Percentiles rank a stretch among this genome's conserved stretches.
Evolutionary conservation across 2,797 vertebrate species (phyloP).

Genomic region (Enteromius treurensis): DNA sequence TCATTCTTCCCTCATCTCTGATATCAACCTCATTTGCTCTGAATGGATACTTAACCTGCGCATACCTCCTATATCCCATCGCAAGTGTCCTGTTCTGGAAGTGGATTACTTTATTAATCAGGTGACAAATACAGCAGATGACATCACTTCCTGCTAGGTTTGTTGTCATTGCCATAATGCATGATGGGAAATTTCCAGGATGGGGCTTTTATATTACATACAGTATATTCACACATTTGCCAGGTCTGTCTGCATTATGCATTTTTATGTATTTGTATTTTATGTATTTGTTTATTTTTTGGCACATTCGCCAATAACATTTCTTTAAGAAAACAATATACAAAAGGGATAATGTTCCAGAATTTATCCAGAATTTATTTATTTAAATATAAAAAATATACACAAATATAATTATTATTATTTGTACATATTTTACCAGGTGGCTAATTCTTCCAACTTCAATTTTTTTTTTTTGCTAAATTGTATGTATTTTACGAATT

Average conservation of each 20-base stretch:
- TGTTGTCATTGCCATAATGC: constrained; percentile 18
- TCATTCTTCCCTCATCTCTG: background rate
- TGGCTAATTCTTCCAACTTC: too few relatives aligned
- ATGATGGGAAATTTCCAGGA: constrained; percentile 40
- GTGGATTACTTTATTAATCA: constrained; percentile 71
- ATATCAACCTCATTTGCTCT: constrained; percentile 61
- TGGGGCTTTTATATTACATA: background rate
- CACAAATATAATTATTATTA: background rate
- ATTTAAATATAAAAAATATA: too few relatives aligned
- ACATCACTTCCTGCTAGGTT: background rate
- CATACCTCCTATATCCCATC: constrained; percentile 64
- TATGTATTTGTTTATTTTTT: background rate
- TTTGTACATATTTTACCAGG: too few relatives aligned
- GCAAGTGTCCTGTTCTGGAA: constrained; percentile 61
- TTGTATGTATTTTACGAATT: too few relatives aligned
- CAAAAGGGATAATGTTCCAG: background rate
- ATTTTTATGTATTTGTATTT: background rate
- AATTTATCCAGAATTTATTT: too few relatives aligned
- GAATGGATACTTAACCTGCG: constrained; percentile 71
- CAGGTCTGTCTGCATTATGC: background rate
- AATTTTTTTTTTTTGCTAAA: too few relatives aligned
- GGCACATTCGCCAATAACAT: background rate
- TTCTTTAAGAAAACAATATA: background rate
- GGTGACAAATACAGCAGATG: constrained; percentile 54
- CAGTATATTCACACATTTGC: background rate